These are phyloP conservation scores for Empidonax alnorum DNA, from an alignment of 2,113 vertebrate genomes.

Conservation along the genomic window DNA sequence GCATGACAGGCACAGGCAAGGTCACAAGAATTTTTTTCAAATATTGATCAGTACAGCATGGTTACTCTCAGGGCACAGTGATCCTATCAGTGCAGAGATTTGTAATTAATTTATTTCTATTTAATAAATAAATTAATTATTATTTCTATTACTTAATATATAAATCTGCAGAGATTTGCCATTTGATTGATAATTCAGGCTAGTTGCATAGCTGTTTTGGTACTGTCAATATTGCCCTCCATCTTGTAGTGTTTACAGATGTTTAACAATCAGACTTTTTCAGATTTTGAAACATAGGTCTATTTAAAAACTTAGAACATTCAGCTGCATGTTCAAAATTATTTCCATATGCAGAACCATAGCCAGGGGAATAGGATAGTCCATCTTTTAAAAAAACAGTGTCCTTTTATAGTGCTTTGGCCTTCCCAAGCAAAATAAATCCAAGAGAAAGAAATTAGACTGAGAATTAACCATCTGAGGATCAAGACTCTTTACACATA, in stretches of 20 bases:
- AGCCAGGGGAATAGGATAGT: background rate
- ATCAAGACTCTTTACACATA: background rate
- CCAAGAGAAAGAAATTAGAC: background rate
- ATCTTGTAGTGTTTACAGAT: background rate
- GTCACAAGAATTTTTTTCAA: background rate
- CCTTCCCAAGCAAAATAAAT: background rate
- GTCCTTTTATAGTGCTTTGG: background rate
- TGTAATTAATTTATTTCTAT: background rate
- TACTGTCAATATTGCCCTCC: background rate
- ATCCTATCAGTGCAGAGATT: background rate
- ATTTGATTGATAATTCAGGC: background rate
- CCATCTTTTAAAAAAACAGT: fast-evolving
- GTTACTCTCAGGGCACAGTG: background rate
- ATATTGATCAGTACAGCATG: background rate
- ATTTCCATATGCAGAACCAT: background rate
- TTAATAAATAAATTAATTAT: background rate
- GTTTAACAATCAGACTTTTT: background rate
- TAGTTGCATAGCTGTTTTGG: background rate
- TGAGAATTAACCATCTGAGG: background rate
- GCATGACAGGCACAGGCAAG: background rate
- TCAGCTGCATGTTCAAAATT: background rate
- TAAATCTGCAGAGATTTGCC: background rate
- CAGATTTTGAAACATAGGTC: background rate
- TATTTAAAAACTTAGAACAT: background rate
- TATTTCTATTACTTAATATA: background rate